A percentile compares a stretch with the other conserved stretches of the same genome.
Conservation (phyloP, 2,113 vertebrate genomes). For the Albula goreensis region DNA sequence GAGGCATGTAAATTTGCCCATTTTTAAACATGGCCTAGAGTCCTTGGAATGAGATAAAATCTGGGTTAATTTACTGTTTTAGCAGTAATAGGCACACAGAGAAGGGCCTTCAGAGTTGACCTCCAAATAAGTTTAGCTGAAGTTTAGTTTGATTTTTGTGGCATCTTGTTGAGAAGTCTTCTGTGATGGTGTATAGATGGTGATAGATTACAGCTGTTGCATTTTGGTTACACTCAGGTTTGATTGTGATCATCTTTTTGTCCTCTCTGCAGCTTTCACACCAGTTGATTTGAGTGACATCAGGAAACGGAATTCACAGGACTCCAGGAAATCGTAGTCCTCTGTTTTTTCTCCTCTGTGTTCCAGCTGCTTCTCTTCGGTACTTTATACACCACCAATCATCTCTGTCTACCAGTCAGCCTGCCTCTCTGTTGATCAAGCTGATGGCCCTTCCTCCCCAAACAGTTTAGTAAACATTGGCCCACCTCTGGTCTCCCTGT, state of each 20-base stretch:
- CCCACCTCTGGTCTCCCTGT: neutral
- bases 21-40: too few species aligned
- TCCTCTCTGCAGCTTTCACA: constrained; percentile 77
- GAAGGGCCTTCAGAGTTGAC: too few species aligned
- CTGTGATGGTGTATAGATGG: neutral
- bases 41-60: too few species aligned
- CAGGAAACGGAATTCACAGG: constrained; percentile 84
- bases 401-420: constrained; percentile 52
- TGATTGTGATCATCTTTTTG: constrained; percentile 1
- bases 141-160: too few species aligned
- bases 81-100: too few species aligned
- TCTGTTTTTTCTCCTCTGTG: constrained; percentile 23
- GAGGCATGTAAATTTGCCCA: too few species aligned
- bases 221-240: neutral
- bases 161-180: too few species aligned
- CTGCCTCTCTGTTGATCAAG: constrained; percentile 43
- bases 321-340: constrained; percentile 86
- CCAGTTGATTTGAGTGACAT: constrained; percentile 89
- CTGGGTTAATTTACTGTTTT: too few species aligned
- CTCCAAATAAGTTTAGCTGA: too few species aligned
- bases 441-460: constrained; percentile 23
- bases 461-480: constrained; percentile 11
- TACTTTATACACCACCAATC: constrained; percentile 64
- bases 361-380: constrained; percentile 45
- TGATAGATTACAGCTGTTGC: neutral